Base-by-base conservation (phyloP, 2,888 invertebrate genomes). In the Scaeva pyrastri region DNA sequence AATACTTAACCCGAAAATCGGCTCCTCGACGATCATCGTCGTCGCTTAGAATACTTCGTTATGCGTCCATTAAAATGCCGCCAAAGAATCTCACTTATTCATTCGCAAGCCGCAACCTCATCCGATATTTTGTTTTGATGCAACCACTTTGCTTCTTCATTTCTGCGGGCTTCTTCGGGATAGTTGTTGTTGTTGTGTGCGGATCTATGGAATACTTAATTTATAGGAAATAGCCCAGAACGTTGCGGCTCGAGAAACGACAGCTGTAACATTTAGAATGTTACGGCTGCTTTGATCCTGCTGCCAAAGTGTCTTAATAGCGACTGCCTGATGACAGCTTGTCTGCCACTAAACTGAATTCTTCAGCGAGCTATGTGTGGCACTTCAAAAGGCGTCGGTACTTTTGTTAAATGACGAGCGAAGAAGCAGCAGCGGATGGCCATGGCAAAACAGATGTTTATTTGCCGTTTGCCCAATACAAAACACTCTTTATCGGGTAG, bases 291-390 rank as follows among this genome's bases (percentile, higher is more conserved):
- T 86, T 86, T 86, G 86, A 86, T 82, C 82, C 77, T 75, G 52
- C 73, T 86, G 86, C 86, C 86, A 86, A 86, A 86, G 86, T 82
- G 82, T 82, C 86, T 86, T 86, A 82, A 86, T 86, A 82, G 86
- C 71, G 70, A 73, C 86, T 71, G 86, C 72, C 58, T 77, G 82
- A 86, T 86, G 86, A 86, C 86, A 86, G 86, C 86, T 50, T 82
- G 82, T 78, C 82, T 86, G 86, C 82, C 68, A 78, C 82, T 82
- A 82, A 86, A 82, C 70, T 74, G 56, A 78, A 86, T 82, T 86
- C 82, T 82, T 71, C 70, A 62, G 43, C 52, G 64, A 71, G 73
- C 82, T 23, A 36, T 71, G 64, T 77, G 74, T 73, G 77, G 77
- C 74, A 86, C 86, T 74, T 86, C 86, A 86, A 86, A 85, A 64